Base-by-base conservation (phyloP, 2,113 vertebrate species). In the Hypanus sabinus region DNA sequence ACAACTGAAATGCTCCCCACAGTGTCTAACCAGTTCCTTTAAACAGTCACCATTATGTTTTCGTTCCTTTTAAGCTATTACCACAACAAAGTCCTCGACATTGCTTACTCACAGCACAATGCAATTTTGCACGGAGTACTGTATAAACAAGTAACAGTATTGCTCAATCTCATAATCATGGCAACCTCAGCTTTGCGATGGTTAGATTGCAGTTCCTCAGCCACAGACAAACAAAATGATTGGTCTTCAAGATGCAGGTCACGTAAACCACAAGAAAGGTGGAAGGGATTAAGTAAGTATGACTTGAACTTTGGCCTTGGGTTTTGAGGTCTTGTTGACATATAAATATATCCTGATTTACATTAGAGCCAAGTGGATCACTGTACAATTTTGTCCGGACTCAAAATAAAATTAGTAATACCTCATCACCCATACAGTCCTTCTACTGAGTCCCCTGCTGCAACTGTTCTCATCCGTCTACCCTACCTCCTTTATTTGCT, bases 161-260 rank as follows among this genome's bases (percentile, higher is more conserved):
- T 81, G 77, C 77, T 36, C 77, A 83, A 55, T 22, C 9, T 71
- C 90, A 92, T 92, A 33, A 92, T 92, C 90, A 71, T 46, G 90
- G 38, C 68, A 92, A 71, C 22, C 90, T 71, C 65, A 92, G 16
- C 22, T 38, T 70, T 71, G 33, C 9, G 18, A 10, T 71, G 33
- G 36, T 71, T 7, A 71, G 33, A 92, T 71, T 68, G 65, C 68
- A 71, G 90, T 60, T 92, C 68, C 20, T 46, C 36, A 18, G 5
- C 90, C 65, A 38, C 90, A 92, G 90, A 65, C 90, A 71, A 71
- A 92, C 38, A 33, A 68, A 90, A 90, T 73, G 33, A 71, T 30
- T 92, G 68, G 5, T 71, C 65, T 71, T 92, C 24, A 71, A 71
- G 24, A 22, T 18, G 70, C n/a, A 33, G 87, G 33, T 33, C 62